These are phyloP conservation scores for Heterodera schachtii DNA, from an alignment of 1,140 invertebrate species.

Conservation along the genomic window DNA sequence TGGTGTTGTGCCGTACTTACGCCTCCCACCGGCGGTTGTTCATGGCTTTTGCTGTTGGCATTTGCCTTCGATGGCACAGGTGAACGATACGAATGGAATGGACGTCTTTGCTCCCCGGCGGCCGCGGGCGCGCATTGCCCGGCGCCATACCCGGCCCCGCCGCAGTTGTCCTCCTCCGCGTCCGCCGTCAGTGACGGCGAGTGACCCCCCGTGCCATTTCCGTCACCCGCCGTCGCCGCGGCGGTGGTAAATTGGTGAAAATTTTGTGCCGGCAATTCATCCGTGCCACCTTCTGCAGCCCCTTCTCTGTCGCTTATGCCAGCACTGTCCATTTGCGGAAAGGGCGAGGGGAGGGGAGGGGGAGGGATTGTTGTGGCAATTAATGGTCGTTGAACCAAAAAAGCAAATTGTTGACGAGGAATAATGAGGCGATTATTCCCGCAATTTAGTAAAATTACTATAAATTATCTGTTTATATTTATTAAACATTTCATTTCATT, in stretches of 20 bases:
- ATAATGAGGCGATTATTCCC: too few species aligned
- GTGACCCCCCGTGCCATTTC: constrained; percentile 4
- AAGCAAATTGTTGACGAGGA: too few species aligned
- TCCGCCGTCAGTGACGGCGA: neutral
- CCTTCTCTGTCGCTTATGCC: neutral
- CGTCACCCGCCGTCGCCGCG: neutral
- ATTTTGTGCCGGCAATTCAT: neutral
- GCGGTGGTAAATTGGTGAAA: neutral
- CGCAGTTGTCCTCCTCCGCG: neutral
- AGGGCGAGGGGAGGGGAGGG: neutral
- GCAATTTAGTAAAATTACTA: too few species aligned
- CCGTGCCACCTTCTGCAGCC: neutral
- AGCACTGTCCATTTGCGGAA: neutral
- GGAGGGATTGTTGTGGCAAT: too few species aligned
- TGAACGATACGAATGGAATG: neutral
- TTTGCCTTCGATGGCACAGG: neutral
- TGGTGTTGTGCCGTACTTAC: neutral
- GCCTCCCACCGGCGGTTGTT: neutral
- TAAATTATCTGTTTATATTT: too few species aligned
- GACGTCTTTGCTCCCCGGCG: neutral
- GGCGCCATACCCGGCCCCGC: too few species aligned
- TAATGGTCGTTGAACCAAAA: too few species aligned
- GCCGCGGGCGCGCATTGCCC: too few species aligned
- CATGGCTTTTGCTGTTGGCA: neutral
- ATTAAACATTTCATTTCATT: too few species aligned